These are phyloP conservation scores for Cephonodes hylas DNA, from an alignment of 2,888 invertebrate species.

Conservation along the genomic window DNA sequence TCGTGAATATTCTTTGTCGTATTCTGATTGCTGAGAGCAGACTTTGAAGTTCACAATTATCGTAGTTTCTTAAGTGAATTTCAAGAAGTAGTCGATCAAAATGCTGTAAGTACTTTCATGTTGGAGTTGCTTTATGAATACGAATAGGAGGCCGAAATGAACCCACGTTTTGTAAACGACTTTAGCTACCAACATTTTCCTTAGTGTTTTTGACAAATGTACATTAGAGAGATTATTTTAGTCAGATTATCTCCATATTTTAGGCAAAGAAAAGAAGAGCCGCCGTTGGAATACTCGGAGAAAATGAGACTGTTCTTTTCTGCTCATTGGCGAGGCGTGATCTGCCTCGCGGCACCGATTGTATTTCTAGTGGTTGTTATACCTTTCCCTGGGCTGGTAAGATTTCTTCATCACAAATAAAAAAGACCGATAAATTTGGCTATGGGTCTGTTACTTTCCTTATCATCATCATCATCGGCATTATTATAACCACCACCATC, in stretches of 20 bases:
- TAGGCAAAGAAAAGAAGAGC: conserved; percentile 11
- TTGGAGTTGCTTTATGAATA: background rate
- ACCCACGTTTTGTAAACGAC: background rate
- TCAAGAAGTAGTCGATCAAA: background rate
- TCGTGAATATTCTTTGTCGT: background rate
- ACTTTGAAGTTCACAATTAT: background rate
- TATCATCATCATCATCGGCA: too few relatives aligned
- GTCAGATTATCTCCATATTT: too few relatives aligned
- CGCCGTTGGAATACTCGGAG: conserved; percentile 15
- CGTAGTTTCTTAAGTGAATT: background rate
- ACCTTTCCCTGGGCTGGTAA: conserved; percentile 40
- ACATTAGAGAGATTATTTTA: too few relatives aligned
- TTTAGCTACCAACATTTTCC: background rate
- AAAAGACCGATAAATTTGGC: too few relatives aligned
- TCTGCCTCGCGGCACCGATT: conserved; percentile 34
- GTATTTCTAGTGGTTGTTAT: conserved; percentile 26
- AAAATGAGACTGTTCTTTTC: conserved; percentile 34
- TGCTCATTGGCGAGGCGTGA: conserved; percentile 47
- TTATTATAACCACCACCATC: too few relatives aligned
- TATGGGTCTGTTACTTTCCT: too few relatives aligned
- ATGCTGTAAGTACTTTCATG: background rate
- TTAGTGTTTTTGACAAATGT: too few relatives aligned
- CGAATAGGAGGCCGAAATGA: background rate
- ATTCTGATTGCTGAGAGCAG: background rate
- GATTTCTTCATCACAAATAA: background rate